These are phyloP conservation scores for Galerucella pusilla DNA, from an alignment of 2,888 invertebrate species.

Conservation along the genomic window DNA sequence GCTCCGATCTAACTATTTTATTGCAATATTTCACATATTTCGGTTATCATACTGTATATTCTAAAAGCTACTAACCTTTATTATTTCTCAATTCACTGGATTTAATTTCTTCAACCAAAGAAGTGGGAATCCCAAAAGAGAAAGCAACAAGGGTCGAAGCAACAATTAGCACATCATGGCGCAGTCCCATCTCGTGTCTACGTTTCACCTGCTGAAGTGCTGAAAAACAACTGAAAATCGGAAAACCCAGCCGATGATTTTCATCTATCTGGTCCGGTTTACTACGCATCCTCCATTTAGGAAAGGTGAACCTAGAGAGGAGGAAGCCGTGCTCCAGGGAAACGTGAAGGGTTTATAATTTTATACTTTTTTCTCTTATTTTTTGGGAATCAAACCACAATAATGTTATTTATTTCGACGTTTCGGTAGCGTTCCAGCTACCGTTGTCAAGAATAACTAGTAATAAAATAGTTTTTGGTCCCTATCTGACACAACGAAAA, in stretches of 20 bases:
- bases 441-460: too few relatives aligned
- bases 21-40: too few relatives aligned
- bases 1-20: too few relatives aligned
- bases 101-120: conserved; percentile 63
- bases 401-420: too few relatives aligned
- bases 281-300: conserved; percentile 49
- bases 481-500: too few relatives aligned
- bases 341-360: neutral
- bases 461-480: too few relatives aligned
- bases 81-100: conserved; percentile 58
- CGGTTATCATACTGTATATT: neutral
- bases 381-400: too few relatives aligned
- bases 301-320: conserved; percentile 11
- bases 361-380: too few relatives aligned
- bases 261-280: conserved; percentile 49
- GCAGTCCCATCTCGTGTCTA: conserved; percentile 47
- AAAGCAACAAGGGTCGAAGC: conserved; percentile 49
- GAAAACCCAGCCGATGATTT: conserved; percentile 52
- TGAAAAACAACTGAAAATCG: conserved; percentile 56
- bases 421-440: too few relatives aligned
- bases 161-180: conserved; percentile 40
- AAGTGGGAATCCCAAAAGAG: conserved; percentile 58
- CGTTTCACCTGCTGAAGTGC: conserved; percentile 39
- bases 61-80: conserved; percentile 58
- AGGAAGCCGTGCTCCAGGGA: neutral